Percentiles rank a stretch among this genome's conserved stretches.
Conservation (phyloP, 2,888 invertebrate species). For the Elaeidobius kamerunicus region DNA sequence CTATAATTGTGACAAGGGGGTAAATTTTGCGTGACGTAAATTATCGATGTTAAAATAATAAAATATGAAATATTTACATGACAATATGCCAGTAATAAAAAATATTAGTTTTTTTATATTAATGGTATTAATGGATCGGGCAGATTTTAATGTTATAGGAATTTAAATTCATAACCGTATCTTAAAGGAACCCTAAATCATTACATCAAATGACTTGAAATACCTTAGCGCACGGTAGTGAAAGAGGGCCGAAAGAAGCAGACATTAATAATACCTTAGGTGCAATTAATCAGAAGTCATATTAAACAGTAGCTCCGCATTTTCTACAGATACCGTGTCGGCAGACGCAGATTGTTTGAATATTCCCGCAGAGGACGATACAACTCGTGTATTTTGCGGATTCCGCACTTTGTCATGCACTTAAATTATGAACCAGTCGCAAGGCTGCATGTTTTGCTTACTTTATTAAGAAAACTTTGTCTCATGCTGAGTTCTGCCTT, state of each 20-base stretch:
- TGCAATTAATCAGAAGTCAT: slow-evolving; percentile 44
- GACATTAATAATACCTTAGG: slow-evolving; percentile 41
- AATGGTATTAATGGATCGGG: no score
- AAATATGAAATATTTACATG: no score
- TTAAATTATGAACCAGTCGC: slow-evolving; percentile 26
- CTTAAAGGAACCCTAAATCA: slow-evolving; percentile 19
- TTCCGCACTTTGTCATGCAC: slow-evolving; percentile 31
- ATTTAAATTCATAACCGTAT: slow-evolving; percentile 6
- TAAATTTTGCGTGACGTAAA: no score
- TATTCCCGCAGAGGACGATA: slow-evolving; percentile 25
- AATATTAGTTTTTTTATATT: no score
- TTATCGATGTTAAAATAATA: no score
- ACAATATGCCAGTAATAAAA: no score
- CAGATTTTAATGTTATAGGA: no score
- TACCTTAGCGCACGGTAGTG: slow-evolving; percentile 26
- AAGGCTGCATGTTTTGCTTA: slow-evolving; percentile 26
- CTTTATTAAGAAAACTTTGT: slow-evolving; percentile 29
- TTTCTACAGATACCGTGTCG: slow-evolving; percentile 29
- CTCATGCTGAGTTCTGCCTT: slow-evolving; percentile 26
- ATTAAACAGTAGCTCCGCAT: slow-evolving; percentile 43
- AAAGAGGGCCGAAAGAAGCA: slow-evolving; percentile 23
- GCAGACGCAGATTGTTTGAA: slow-evolving; percentile 31
- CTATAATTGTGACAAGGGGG: no score
- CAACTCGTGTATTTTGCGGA: slow-evolving; percentile 29
- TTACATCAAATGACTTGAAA: slow-evolving; percentile 28